Evolutionary conservation across 1,140 invertebrate genomes (phyloP).

Genomic region (Araneus ventricosus): DNA sequence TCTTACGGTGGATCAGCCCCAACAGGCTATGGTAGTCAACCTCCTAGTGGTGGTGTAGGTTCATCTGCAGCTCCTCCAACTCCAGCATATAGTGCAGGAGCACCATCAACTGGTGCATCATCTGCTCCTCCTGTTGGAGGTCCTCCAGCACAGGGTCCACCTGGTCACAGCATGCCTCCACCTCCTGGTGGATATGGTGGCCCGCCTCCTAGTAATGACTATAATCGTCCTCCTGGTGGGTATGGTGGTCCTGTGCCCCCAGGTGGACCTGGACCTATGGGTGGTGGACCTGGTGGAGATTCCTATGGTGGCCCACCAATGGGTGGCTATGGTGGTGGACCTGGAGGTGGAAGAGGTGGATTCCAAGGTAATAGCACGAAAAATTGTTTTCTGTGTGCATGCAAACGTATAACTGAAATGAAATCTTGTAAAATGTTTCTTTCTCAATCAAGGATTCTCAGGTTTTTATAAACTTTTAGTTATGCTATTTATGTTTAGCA

Average conservation of each 20-base stretch:
- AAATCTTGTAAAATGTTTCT: neutral
- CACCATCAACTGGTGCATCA: conserved; percentile 58
- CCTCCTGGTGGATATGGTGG: conserved; percentile 71
- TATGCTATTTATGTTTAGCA: too few species aligned
- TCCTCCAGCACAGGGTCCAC: conserved; percentile 58
- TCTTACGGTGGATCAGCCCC: conserved; percentile 73
- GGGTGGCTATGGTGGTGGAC: conserved; percentile 57
- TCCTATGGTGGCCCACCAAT: conserved; percentile 64
- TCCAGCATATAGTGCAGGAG: conserved; percentile 69
- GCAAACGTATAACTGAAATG: neutral
- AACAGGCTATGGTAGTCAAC: conserved; percentile 66
- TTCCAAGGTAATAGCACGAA: conserved; percentile 61
- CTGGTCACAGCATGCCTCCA: conserved; percentile 63
- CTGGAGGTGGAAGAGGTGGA: conserved; percentile 68
- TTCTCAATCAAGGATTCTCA: too few species aligned
- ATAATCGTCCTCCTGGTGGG: conserved; percentile 70
- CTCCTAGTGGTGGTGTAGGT: conserved; percentile 56
- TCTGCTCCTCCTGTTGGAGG: conserved; percentile 63
- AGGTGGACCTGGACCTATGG: conserved; percentile 57
- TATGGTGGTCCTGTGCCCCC: conserved; percentile 69
- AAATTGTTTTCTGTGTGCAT: neutral
- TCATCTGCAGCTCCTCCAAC: conserved; percentile 66
- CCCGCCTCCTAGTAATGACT: conserved; percentile 59
- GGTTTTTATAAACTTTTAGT: too few species aligned
- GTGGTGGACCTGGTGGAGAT: conserved; percentile 70